Conservation (phyloP, 2,888 invertebrate species). For the Lasioglossum malachurum region DNA sequence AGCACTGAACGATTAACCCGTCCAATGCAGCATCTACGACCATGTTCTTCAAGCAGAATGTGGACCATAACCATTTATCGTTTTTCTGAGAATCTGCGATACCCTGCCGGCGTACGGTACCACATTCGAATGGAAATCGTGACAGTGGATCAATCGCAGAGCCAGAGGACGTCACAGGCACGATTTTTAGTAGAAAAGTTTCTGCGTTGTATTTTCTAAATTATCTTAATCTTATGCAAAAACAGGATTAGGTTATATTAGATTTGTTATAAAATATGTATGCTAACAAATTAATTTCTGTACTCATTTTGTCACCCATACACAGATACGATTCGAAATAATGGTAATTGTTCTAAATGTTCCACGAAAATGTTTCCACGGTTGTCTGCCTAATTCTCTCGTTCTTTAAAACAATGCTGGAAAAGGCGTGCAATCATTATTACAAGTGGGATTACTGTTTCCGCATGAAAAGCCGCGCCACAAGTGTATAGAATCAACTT, state of each 20-base stretch:
- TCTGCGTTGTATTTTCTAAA: too few species aligned
- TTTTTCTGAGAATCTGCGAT: background rate
- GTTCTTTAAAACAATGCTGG: background rate
- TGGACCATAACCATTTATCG: background rate
- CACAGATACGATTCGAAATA: background rate
- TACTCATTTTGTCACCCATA: background rate
- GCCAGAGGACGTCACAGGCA: too few species aligned
- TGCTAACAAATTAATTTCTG: too few species aligned
- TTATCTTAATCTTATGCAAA: too few species aligned
- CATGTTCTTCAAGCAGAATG: background rate
- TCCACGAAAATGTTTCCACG: background rate
- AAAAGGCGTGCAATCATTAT: background rate
- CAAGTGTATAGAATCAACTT: background rate
- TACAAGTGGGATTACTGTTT: background rate
- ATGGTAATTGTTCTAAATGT: background rate
- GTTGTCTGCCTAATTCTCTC: too few species aligned
- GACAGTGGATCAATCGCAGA: too few species aligned
- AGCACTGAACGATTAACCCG: constrained; percentile 20
- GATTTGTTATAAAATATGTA: too few species aligned
- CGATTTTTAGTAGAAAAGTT: too few species aligned
- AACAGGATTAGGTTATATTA: too few species aligned
- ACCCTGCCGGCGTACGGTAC: too few species aligned
- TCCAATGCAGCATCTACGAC: background rate
- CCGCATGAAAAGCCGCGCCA: background rate
- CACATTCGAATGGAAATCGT: too few species aligned